Conservation (phyloP, 2,888 invertebrate genomes). For the Panzeria rudis region DNA sequence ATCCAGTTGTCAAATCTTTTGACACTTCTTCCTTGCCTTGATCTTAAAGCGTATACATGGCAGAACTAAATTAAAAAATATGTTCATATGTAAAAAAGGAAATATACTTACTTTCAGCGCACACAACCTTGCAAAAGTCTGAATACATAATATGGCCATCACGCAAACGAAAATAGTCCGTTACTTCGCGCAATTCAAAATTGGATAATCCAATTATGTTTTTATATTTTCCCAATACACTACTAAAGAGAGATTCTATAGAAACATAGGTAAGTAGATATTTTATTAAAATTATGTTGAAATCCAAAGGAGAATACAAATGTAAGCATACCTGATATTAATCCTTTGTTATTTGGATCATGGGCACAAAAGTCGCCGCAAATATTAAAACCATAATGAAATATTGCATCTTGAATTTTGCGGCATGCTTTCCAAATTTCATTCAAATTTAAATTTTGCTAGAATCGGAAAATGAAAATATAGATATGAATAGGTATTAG, state of each 20-base stretch:
- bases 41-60: conserved; percentile 63
- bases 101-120: conserved; percentile 78
- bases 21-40: conserved; percentile 73
- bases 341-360: conserved; percentile 88
- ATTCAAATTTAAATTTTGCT: conserved; percentile 83
- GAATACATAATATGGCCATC: conserved; percentile 91
- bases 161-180: conserved; percentile 91
- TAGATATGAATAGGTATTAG: background rate
- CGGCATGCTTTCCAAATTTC: conserved; percentile 92
- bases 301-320: background rate
- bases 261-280: conserved; percentile 33
- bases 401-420: conserved; percentile 90
- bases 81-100: background rate
- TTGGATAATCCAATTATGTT: conserved; percentile 88
- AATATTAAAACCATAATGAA: conserved; percentile 89
- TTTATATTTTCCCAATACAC: conserved; percentile 88
- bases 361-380: conserved; percentile 88
- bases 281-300: background rate
- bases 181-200: conserved; percentile 89
- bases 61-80: background rate
- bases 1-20: conserved; percentile 84
- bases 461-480: background rate
- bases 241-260: conserved; percentile 89
- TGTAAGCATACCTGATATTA: conserved; percentile 86
- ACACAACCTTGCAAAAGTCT: conserved; percentile 90